Conservation (phyloP, 2,113 vertebrate genomes). For the Morone chrysops region DNA sequence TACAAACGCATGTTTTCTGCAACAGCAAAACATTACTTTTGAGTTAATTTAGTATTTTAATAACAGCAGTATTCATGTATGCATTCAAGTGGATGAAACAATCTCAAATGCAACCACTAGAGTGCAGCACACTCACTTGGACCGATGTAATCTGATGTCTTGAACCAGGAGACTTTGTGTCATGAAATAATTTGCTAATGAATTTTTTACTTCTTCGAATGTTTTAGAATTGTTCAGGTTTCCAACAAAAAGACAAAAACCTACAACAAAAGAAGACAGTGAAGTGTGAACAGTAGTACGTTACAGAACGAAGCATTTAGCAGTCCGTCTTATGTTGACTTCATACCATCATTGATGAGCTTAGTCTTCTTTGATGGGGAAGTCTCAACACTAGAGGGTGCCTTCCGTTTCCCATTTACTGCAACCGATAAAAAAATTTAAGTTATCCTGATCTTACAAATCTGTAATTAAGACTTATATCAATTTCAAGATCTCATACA, state of each 20-base stretch:
- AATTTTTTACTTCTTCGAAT: constrained; percentile 53
- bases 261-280: constrained; percentile 46
- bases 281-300: neutral
- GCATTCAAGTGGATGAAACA: neutral
- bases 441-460: neutral
- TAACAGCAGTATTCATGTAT: neutral
- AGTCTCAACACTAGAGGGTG: neutral
- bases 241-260: constrained; percentile 69
- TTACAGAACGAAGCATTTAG: neutral
- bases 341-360: constrained; percentile 62
- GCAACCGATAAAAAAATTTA: constrained; percentile 9
- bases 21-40: constrained; percentile 19
- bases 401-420: constrained; percentile 67
- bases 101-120: neutral
- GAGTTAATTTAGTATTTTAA: neutral
- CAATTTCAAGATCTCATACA: neutral
- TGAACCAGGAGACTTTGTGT: constrained; percentile 66
- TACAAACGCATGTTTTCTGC: constrained; percentile 73
- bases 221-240: constrained; percentile 73
- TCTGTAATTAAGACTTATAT: neutral
- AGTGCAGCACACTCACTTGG: constrained; percentile 49
- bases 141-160: constrained; percentile 60
- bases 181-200: constrained; percentile 65
- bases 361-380: constrained; percentile 67
- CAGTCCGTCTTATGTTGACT: neutral